Evolutionary conservation across 2,113 vertebrate species (phyloP), one percentile per base, ranked within the genome.

Genomic region (Hippolais icterina): DNA sequence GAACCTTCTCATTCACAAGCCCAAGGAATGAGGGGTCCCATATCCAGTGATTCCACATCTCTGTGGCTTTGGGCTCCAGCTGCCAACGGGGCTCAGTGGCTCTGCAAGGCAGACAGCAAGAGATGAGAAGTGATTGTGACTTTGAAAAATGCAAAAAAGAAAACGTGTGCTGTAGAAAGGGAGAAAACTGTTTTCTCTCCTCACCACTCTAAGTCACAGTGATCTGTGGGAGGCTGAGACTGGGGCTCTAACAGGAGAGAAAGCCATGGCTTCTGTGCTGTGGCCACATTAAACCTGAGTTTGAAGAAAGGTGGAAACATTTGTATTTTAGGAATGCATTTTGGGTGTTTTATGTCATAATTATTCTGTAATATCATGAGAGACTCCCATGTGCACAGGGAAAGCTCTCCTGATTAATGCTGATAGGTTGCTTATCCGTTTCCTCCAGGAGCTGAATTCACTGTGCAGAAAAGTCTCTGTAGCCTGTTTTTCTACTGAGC

Each of bases 21-120:
- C 16, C 1, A 2, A 24, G 59, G 41, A 83, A n/a, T 4, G 39
- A 22, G 64, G 72, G 13, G 9, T 4, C 12, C 21, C 22, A 0
- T 5, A 8, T 50, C 23, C n/a, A 15, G 31, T 7, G 28, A 22
- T 64, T 89, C 35, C 29, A 79, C 42, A 16, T 31, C 46, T 29
- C n/a, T n/a, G 49, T 52, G 61, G 12, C 41, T 50, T 46, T 50
- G 39, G 11, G 2, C 22, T 68, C 17, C 29, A 50, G 57, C 46
- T 82, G 69, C 69, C 69, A 23, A 0, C 2, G 10, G 44, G 53
- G 37, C 60, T 91, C 47, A 15, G 1, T 6, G 60, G n/a, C 37
- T 74, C 72, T 47, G 33, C 23, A 27, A 2, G 41, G 25, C 19
- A 12, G 47, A 9, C 25, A 46, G 6, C 31, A 47, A 10, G 56